Conservation (phyloP, 2,888 invertebrate genomes). For the Eupithecia inturbata region DNA sequence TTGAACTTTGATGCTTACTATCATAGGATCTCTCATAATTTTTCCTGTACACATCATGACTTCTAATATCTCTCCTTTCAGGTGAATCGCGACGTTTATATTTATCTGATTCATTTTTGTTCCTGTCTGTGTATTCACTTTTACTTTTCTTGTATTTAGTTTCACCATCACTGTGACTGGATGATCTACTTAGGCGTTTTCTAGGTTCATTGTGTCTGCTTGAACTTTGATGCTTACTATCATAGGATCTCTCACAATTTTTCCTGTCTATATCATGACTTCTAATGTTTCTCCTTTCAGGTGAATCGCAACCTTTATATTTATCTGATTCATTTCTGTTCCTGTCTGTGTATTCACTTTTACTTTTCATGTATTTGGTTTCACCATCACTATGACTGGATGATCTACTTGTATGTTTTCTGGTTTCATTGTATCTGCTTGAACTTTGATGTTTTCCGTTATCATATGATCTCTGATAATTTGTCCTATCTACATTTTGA, state of each 20-base stretch:
- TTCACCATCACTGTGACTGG: constrained; percentile 45
- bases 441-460: constrained; percentile 26
- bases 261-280: background rate
- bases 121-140: constrained; percentile 44
- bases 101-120: constrained; percentile 17
- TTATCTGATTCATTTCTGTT: constrained; percentile 18
- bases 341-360: constrained; percentile 44
- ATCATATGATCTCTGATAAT: constrained; percentile 12
- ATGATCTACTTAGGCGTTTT: constrained; percentile 50
- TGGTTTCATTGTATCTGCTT: constrained; percentile 39
- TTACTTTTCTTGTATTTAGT: constrained; percentile 49
- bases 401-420: constrained; percentile 50
- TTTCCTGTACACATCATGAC: background rate
- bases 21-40: constrained; percentile 20
- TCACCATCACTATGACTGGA: constrained; percentile 46
- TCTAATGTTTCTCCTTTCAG: constrained; percentile 34
- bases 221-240: constrained; percentile 25
- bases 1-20: constrained; percentile 26
- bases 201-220: constrained; percentile 39
- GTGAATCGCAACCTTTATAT: constrained; percentile 12
- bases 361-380: constrained; percentile 49
- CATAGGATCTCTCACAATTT: constrained; percentile 18
- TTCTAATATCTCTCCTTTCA: constrained; percentile 33
- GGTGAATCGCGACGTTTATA: constrained; percentile 16
- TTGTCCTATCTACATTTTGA: constrained; percentile 12